A percentile compares a stretch with the other conserved stretches of the same genome.
These are phyloP conservation scores for Psylliodes chrysocephalus DNA, from an alignment of 2,888 invertebrate species.

Conservation along the genomic window DNA sequence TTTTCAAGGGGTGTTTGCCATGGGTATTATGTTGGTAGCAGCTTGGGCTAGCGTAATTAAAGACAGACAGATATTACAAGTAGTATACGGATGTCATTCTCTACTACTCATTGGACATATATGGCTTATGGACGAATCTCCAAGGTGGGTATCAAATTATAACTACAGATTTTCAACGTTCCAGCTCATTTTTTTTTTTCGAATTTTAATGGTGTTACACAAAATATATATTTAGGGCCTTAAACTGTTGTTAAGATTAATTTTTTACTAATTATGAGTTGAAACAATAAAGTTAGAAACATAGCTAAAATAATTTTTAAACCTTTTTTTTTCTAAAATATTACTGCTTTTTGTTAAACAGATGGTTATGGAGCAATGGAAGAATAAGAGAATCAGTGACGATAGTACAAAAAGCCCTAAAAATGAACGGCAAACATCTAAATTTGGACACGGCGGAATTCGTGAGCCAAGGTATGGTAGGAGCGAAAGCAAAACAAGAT, in stretches of 20 bases:
- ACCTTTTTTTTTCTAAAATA: too few species aligned
- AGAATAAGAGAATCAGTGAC: constrained; percentile 76
- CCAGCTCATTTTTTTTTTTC: too few species aligned
- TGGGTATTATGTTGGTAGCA: constrained; percentile 84
- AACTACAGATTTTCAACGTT: too few species aligned
- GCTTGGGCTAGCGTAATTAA: constrained; percentile 83
- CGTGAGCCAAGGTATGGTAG: constrained; percentile 71
- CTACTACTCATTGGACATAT: constrained; percentile 80
- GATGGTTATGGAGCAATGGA: constrained; percentile 90
- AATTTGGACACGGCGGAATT: constrained; percentile 74
- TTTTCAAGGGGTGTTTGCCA: constrained; percentile 82
- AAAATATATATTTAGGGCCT: too few species aligned
- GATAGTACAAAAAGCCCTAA: constrained; percentile 81
- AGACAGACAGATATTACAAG: constrained; percentile 78
- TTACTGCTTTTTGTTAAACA: constrained; percentile 49
- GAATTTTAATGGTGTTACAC: too few species aligned
- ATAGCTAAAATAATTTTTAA: too few species aligned
- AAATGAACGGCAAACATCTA: constrained; percentile 74
- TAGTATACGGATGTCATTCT: constrained; percentile 82
- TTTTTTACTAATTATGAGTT: too few species aligned
- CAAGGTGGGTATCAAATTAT: too few species aligned
- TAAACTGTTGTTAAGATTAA: too few species aligned
- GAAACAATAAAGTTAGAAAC: too few species aligned
- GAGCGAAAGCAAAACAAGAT: constrained; percentile 59
- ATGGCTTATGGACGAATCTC: constrained; percentile 91